Evolutionary conservation across 1,140 invertebrate genomes (phyloP), one percentile per base, ranked within the genome.

Genomic region (Chlorops oryzae): DNA sequence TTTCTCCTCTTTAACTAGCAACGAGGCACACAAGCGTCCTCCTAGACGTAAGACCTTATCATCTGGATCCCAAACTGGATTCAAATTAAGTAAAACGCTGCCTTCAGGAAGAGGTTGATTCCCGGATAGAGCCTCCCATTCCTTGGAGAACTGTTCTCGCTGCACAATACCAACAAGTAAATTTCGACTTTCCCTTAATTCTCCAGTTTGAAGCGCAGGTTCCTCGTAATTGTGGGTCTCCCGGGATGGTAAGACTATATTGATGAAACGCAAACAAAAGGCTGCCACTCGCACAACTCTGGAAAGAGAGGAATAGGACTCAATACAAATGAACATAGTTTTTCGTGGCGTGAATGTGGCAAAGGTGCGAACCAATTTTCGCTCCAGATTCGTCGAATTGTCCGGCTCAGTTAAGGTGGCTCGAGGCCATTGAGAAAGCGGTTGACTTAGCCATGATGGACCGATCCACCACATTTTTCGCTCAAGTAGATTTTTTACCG

Each of bases 31-130:
- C 20, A 65, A 42, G 27, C 57, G 42, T 42, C 62, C 62, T 24
- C 59, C 62, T 15, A 65, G 60, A 27, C 55, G 34, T 2, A 65
- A 22, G 2, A 68, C n/a, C n/a, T n/a, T 9, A 5, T 46, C 56
- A 34, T 56, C 25, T 27, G 42, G 25, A 41, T 59, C 57, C 41
- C 51, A 10, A 27, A 58, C 51, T 2, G 53, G 57, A 43, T 44
- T 52, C 28, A 62, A 44, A 3, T n/a, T n/a, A n/a, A 51, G 10
- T 28, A 39, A 15, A 24, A 37, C 20, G 17, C 7, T 23, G 12
- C 3, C 6, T 17, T 38, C 24, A 5, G 38, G 23, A 15, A 47
- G 15, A 10, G 13, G n/a, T 38, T 21, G 4, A 6, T 47, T 47
- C 6, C 7, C n/a, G 13, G 23, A 37, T 13, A 47, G 34, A 23